Evolutionary conservation across 2,888 invertebrate genomes (phyloP).

Genomic region (Lomographa bimaculata): DNA sequence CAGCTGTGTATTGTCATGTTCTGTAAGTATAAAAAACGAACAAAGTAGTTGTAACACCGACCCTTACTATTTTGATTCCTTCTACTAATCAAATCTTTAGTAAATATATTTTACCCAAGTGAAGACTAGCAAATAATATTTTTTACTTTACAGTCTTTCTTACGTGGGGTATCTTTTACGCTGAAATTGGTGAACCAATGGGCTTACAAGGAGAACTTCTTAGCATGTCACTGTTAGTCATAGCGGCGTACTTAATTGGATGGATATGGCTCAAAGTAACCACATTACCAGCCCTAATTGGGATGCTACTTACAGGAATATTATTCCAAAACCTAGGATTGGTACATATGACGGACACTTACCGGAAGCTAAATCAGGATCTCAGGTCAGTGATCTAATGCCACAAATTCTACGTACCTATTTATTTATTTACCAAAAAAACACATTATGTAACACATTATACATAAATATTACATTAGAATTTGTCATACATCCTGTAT

Average conservation of each 20-base stretch:
- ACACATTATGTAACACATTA: too few relatives aligned
- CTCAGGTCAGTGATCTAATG: slow-evolving; percentile 81
- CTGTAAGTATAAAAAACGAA: slow-evolving; percentile 53
- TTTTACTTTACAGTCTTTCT: slow-evolving; percentile 76
- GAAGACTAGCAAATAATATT: background rate
- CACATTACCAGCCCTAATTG: slow-evolving; percentile 89
- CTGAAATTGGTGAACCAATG: slow-evolving; percentile 85
- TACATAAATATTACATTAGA: too few relatives aligned
- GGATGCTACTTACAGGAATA: slow-evolving; percentile 90
- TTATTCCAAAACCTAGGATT: slow-evolving; percentile 86
- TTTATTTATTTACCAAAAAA: too few relatives aligned
- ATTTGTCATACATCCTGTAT: too few relatives aligned
- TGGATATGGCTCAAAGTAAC: slow-evolving; percentile 87
- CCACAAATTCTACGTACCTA: too few relatives aligned
- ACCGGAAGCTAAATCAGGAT: slow-evolving; percentile 85
- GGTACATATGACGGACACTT: slow-evolving; percentile 84
- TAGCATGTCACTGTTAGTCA: slow-evolving; percentile 85
- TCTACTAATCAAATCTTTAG: too few relatives aligned
- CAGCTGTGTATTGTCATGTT: slow-evolving; percentile 66
- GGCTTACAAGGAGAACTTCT: slow-evolving; percentile 87
- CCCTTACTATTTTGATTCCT: too few relatives aligned
- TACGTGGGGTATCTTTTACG: slow-evolving; percentile 87
- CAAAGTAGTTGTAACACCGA: background rate
- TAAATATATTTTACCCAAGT: too few relatives aligned
- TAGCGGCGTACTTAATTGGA: slow-evolving; percentile 88